phyloP scores from a whole-genome alignment of 2,888 invertebrate species.

The Epinotia brunnichana region DNA sequence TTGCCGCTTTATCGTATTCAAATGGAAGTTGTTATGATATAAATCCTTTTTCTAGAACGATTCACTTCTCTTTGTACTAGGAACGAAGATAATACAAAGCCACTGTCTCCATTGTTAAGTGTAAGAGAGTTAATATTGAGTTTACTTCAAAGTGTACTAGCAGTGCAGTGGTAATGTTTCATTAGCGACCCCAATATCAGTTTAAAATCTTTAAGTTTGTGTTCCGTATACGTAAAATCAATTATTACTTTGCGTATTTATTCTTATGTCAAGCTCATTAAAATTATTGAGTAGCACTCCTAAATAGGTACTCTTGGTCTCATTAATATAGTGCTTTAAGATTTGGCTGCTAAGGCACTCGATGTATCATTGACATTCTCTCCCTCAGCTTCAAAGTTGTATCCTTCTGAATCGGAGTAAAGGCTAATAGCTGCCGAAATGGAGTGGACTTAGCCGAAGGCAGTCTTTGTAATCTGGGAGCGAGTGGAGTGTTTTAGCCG shows the following conservation, averaged over 20 bases:
- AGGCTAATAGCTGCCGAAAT: constrained; percentile 53
- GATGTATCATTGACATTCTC: constrained; percentile 1
- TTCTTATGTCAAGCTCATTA: too few species aligned
- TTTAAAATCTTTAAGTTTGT: too few species aligned
- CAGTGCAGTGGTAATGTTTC: not conserved
- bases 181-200: not conserved
- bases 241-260: too few species aligned
- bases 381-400: constrained; percentile 11
- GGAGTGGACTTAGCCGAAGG: constrained; percentile 40
- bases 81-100: too few species aligned
- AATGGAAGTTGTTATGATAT: too few species aligned
- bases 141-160: not conserved
- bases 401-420: constrained; percentile 49
- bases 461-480: constrained; percentile 43
- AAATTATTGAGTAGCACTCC: not conserved
- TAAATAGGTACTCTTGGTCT: not conserved
- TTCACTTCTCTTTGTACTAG: too few species aligned
- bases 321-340: not conserved
- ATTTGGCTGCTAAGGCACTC: not conserved
- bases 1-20: too few species aligned
- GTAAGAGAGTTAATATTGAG: not conserved
- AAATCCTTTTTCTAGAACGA: too few species aligned
- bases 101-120: too few species aligned
- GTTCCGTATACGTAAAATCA: too few species aligned
- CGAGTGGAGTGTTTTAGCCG: constrained; percentile 51